Evolutionary conservation across 1,140 invertebrate species (phyloP), one percentile per base, ranked within the genome.

Genomic region (Choristoneura fumiferana): DNA sequence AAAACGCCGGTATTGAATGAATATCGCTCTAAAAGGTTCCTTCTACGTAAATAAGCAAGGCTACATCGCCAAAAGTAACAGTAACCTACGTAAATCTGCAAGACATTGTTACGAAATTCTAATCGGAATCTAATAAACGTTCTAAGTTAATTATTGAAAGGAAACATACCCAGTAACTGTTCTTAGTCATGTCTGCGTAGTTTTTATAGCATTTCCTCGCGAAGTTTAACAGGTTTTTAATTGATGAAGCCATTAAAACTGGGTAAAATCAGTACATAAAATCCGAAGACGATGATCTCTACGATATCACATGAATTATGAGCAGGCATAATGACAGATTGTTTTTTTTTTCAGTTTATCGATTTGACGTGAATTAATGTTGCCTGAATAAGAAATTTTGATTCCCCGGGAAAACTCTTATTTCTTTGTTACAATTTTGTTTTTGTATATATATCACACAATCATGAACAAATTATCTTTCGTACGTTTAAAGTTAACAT

Each of bases 161-260:
- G 43, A 65, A 67, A 81, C 76, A 60, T 72, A 84, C 81, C 77
- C 65, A 67, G 49, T 63, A 73, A 62, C 59, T 67, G 62, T 58
- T 76, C 36, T 65, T 65, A 54, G 73, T 79, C 34, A 67, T 65
- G 34, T 77, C 66, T 34, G 72, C 52, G 4, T 72, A 60, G 37
- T 57, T 65, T 54, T 58, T 81, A 40, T 71, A 81, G 62, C 71
- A 75, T 54, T 79, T 66, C 35, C 71, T 65, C 15, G 66, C 76
- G 45, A 65, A 58, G 35, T 65, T 69, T 58, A 81, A 66, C 60
- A 79, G 38, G 36, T 78, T 80, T 73, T 77, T 84, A 62, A 81
- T 76, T 61, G 69, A 68, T 43, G 63, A 69, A 73, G 69, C 73
- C 81, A 81, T 84, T 73, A 68, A 74, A 63, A 62, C 54, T n/a